A percentile compares a stretch with the other conserved stretches of the same genome.
Evolutionary conservation across 2,113 vertebrate genomes (phyloP).

Genomic region (Neodon shergylaensis): DNA sequence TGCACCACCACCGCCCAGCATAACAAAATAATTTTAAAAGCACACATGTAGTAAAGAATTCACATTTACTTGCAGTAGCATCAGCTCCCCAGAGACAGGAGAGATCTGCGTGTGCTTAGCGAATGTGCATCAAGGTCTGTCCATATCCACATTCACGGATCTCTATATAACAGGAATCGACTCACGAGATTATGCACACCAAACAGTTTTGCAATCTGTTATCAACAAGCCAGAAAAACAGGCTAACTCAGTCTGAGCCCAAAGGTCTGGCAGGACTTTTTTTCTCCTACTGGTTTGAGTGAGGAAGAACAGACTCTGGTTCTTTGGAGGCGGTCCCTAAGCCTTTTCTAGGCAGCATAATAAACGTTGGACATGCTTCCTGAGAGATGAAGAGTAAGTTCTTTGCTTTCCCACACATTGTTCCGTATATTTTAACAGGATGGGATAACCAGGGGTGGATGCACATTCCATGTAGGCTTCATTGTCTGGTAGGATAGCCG

Average conservation of each 20-base stretch:
- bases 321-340: not conserved
- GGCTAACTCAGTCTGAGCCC: not conserved
- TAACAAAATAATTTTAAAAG: not conserved
- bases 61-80: not conserved
- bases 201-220: not conserved
- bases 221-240: not conserved
- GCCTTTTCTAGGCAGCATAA: not conserved
- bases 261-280: not conserved
- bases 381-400: conserved; percentile 52
- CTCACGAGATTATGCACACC: not conserved
- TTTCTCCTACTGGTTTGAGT: not conserved
- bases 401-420: conserved; percentile 54
- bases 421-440: conserved; percentile 7
- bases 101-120: not conserved
- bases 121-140: not conserved
- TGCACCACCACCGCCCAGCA: too few species aligned
- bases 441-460: not conserved
- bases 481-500: not conserved
- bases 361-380: conserved; percentile 44
- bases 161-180: not conserved
- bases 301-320: not conserved
- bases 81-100: not conserved
- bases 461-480: not conserved
- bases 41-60: not conserved
- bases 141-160: not conserved